phyloP scores from a whole-genome alignment of 2,113 vertebrate genomes.

The Sisor rabdophorus region DNA sequence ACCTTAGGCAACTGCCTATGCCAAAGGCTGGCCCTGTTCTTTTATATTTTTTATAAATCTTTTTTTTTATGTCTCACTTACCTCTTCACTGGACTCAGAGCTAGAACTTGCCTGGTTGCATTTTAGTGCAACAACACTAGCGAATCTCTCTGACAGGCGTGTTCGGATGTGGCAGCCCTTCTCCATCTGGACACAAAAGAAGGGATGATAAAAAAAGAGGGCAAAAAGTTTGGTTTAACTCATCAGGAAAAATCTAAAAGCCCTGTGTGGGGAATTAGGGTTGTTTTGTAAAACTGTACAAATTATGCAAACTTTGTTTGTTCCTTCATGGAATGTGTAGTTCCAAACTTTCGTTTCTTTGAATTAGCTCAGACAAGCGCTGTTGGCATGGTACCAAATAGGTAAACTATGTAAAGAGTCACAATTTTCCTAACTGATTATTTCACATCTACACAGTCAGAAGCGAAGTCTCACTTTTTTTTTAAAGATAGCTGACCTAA shows the following conservation, averaged over 20 bases:
- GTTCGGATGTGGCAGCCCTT: constrained; percentile 52
- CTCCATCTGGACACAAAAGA: constrained; percentile 37
- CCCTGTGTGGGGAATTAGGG: neutral
- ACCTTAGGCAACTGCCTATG: too few relatives aligned
- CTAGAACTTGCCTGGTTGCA: constrained; percentile 58
- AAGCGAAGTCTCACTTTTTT: neutral
- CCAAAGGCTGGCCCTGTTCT: too few relatives aligned
- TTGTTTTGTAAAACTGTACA: neutral
- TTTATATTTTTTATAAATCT: neutral
- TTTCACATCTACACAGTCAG: neutral
- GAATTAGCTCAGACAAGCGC: neutral
- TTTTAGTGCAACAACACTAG: constrained; percentile 48
- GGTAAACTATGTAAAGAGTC: constrained; percentile 31
- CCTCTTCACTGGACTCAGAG: constrained; percentile 64
- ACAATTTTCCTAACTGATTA: neutral
- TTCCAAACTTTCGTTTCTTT: constrained; percentile 4
- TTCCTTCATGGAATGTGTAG: neutral
- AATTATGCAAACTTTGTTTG: neutral
- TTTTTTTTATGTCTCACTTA: constrained; percentile 38
- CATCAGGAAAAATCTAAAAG: neutral
- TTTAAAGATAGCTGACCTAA: neutral
- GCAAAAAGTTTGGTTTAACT: neutral
- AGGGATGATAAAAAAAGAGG: neutral
- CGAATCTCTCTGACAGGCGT: neutral
- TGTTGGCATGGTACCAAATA: neutral